Conservation (phyloP, 2,797 vertebrate genomes). For the Eupleurogrammus muticus region DNA sequence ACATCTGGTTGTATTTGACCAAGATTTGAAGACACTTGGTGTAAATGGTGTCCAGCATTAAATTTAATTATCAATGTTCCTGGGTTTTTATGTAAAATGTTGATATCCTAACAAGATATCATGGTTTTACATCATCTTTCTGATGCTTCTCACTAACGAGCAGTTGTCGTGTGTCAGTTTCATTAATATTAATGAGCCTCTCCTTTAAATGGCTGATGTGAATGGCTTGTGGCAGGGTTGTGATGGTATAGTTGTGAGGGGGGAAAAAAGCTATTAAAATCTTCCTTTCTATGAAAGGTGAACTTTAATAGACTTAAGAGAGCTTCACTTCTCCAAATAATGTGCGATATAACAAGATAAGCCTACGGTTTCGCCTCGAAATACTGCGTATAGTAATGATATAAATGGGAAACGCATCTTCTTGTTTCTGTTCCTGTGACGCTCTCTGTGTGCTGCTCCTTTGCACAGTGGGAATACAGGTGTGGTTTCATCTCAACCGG, state of each 20-base stretch:
- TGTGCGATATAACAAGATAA: background rate
- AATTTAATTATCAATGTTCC: no score
- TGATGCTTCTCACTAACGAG: no score
- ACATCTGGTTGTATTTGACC: constrained; percentile 16
- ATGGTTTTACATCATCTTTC: no score
- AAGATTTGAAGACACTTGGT: constrained; percentile 24
- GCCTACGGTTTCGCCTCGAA: background rate
- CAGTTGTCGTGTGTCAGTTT: no score
- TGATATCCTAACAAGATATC: no score
- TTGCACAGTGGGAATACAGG: constrained; percentile 44
- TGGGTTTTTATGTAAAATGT: no score
- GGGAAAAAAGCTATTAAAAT: no score
- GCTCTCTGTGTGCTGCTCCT: constrained; percentile 14
- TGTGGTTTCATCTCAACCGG: constrained; percentile 51
- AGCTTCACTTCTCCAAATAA: background rate
- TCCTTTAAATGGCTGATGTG: no score
- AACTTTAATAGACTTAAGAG: background rate
- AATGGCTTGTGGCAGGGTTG: no score
- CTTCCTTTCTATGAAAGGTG: no score
- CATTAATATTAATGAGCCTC: no score
- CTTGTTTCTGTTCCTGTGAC: constrained; percentile 16
- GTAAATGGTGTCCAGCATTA: background rate
- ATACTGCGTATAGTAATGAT: background rate
- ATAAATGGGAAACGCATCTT: background rate
- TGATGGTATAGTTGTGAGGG: no score